A percentile compares a stretch with the other conserved stretches of the same genome.
phyloP scores from a whole-genome alignment of 1,140 invertebrate genomes.

The Megathymus violae region DNA sequence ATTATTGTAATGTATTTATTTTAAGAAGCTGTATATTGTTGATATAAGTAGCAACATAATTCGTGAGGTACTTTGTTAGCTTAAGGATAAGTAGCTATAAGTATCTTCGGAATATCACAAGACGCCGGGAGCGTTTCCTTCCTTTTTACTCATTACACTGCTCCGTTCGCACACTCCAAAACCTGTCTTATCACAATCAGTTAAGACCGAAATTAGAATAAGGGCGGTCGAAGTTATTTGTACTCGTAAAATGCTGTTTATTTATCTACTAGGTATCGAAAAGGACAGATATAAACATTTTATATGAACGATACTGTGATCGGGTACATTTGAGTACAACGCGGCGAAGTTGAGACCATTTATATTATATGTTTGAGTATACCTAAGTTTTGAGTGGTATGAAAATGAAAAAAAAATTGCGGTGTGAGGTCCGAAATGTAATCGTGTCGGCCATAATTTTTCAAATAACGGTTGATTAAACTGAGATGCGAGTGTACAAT shows the following conservation, averaged over 20 bases:
- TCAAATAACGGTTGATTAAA: too few relatives aligned
- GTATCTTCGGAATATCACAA: background rate
- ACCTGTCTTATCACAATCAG: background rate
- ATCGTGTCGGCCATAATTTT: too few relatives aligned
- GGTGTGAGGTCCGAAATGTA: too few relatives aligned
- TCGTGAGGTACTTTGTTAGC: background rate
- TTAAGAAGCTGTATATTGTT: too few relatives aligned
- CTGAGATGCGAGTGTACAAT: too few relatives aligned
- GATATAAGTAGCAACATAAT: too few relatives aligned
- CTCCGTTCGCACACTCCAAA: background rate
- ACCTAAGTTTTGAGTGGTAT: too few relatives aligned
- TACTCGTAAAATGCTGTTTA: background rate
- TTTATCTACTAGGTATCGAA: background rate
- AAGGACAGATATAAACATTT: background rate
- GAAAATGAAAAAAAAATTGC: too few relatives aligned
- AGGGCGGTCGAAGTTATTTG: background rate
- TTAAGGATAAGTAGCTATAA: background rate
- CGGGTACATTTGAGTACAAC: background rate
- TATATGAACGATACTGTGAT: background rate
- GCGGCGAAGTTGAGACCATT: background rate
- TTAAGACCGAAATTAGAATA: background rate
- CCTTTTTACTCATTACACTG: background rate
- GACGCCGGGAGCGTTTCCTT: background rate
- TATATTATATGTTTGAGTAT: too few relatives aligned
- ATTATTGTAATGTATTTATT: too few relatives aligned